These are phyloP conservation scores for Ormyrus thymus DNA, from an alignment of 2,888 invertebrate species.

Conservation along the genomic window DNA sequence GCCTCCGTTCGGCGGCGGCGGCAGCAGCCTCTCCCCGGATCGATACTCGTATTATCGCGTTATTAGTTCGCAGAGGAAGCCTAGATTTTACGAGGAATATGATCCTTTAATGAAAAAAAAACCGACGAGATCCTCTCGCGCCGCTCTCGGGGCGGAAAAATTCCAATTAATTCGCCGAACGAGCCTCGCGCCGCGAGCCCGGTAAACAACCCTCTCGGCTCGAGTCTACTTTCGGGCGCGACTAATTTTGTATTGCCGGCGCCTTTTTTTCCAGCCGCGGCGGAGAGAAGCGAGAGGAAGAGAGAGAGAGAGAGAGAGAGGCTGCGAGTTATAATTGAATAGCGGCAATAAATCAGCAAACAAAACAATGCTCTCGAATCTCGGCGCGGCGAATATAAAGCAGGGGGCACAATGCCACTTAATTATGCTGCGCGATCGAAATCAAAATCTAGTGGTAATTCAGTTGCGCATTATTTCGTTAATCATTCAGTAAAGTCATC, in stretches of 20 bases:
- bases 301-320: no score
- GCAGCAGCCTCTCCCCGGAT: conserved; percentile 4
- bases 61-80: conserved; percentile 28
- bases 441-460: conserved; percentile 36
- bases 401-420: conserved; percentile 11
- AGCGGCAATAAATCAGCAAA: conserved; percentile 16
- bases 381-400: neutral
- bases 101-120: conserved; percentile 35
- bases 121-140: neutral
- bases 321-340: neutral
- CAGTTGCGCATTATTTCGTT: conserved; percentile 35
- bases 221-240: no score
- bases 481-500: conserved; percentile 20
- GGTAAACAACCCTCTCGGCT: neutral
- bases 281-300: no score
- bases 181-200: neutral
- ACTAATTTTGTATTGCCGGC: no score
- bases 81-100: conserved; percentile 28
- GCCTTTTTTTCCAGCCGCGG: no score
- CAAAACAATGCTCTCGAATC: neutral
- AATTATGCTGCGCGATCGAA: conserved; percentile 33
- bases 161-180: conserved; percentile 23
- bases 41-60: conserved; percentile 47
- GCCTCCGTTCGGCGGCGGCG: neutral
- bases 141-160: neutral